These are phyloP conservation scores for Torymus texanus DNA, from an alignment of 2,888 invertebrate genomes.

Conservation along the genomic window DNA sequence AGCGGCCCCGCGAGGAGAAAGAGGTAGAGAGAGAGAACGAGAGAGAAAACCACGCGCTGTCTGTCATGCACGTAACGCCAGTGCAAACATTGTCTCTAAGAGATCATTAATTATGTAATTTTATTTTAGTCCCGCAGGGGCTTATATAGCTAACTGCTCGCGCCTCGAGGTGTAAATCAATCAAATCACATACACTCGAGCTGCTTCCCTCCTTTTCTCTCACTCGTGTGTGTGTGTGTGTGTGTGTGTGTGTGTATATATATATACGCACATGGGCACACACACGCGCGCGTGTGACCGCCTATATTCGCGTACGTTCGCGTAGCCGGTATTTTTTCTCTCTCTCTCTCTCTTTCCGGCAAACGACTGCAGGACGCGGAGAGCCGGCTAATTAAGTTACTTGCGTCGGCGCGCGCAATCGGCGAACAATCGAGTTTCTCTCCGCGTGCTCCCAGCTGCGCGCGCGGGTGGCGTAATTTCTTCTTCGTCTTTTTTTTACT, in stretches of 20 bases:
- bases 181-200: background rate
- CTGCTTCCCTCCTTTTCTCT: too few species aligned
- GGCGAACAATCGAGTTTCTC: slow-evolving; percentile 40
- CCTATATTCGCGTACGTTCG: background rate
- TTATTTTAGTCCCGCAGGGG: slow-evolving; percentile 7
- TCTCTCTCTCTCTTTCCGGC: slow-evolving; percentile 21
- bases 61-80: slow-evolving; percentile 11
- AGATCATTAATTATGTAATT: slow-evolving; percentile 26
- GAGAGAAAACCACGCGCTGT: background rate
- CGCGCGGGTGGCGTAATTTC: background rate
- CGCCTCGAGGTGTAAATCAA: slow-evolving; percentile 13
- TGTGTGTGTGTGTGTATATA: too few species aligned
- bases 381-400: slow-evolving; percentile 44
- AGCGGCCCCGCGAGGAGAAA: background rate
- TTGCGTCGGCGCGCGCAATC: slow-evolving; percentile 10
- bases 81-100: slow-evolving; percentile 24
- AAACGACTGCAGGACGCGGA: slow-evolving; percentile 16
- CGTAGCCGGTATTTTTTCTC: background rate
- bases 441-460: background rate
- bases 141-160: too few species aligned
- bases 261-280: too few species aligned
- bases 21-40: too few species aligned
- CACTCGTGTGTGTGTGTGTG: too few species aligned
- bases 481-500: slow-evolving; percentile 3
- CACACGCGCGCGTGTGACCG: too few species aligned